These are phyloP conservation scores for Lymantria monacha DNA, from an alignment of 2,888 invertebrate species.

Conservation along the genomic window DNA sequence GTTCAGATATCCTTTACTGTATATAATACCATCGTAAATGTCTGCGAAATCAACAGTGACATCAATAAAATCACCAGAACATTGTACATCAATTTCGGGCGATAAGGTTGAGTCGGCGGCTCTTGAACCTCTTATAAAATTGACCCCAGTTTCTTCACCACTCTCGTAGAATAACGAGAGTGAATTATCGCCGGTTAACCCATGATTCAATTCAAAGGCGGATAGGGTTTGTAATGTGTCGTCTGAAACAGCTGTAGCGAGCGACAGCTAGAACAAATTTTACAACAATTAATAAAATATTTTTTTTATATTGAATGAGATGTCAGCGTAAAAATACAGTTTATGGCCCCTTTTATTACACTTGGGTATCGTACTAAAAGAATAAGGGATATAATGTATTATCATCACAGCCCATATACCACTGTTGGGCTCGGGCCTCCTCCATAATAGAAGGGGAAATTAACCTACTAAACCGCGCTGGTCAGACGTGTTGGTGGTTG, in stretches of 20 bases:
- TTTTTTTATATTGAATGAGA: too few relatives aligned
- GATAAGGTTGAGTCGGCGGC: conserved; percentile 76
- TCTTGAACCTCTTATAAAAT: conserved; percentile 70
- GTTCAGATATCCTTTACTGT: conserved; percentile 86
- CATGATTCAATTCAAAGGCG: conserved; percentile 70
- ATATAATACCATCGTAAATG: conserved; percentile 85
- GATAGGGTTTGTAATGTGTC: conserved; percentile 58
- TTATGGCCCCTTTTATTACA: too few relatives aligned
- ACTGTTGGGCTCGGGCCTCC: too few relatives aligned
- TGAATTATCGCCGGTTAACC: conserved; percentile 61
- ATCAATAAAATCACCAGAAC: conserved; percentile 79
- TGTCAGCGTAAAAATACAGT: too few relatives aligned
- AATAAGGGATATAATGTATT: too few relatives aligned
- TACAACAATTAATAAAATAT: neutral
- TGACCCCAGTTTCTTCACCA: conserved; percentile 65
- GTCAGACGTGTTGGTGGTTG: too few relatives aligned
- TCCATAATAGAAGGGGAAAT: too few relatives aligned
- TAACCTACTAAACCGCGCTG: too few relatives aligned
- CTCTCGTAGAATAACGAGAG: conserved; percentile 69
- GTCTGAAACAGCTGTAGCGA: conserved; percentile 78
- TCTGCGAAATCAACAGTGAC: conserved; percentile 85
- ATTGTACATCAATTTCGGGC: conserved; percentile 84
- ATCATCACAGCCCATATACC: too few relatives aligned
- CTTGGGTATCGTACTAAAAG: too few relatives aligned
- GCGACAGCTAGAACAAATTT: conserved; percentile 65